Evolutionary conservation across 2,113 vertebrate species (phyloP).

Genomic region (Glaucomys volans): DNA sequence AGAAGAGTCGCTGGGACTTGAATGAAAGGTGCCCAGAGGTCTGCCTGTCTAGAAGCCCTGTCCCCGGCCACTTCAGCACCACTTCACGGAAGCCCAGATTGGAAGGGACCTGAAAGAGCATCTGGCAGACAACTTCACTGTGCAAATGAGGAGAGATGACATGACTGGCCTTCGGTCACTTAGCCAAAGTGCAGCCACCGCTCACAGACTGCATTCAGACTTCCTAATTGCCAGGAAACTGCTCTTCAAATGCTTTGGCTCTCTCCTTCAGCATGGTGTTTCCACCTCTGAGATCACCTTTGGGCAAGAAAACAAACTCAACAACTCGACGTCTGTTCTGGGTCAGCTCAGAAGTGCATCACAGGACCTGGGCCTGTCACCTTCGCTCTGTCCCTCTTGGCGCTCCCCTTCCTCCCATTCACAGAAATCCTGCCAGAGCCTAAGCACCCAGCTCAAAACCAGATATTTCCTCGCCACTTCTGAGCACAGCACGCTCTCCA

Average conservation of each 20-base stretch:
- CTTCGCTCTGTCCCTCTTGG: neutral
- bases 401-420: neutral
- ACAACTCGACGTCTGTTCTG: neutral
- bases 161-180: neutral
- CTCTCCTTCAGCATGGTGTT: neutral
- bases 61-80: neutral
- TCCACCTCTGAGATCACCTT: neutral
- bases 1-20: neutral
- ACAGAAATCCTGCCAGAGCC: neutral
- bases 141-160: constrained; percentile 26
- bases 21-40: neutral
- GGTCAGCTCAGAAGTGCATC: neutral
- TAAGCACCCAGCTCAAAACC: neutral
- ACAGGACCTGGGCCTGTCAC: neutral
- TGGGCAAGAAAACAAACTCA: neutral
- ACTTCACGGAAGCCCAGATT: neutral
- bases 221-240: neutral
- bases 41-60: neutral
- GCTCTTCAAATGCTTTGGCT: neutral
- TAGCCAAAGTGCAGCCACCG: neutral
- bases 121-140: neutral
- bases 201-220: neutral
- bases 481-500: neutral
- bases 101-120: neutral
- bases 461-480: neutral